Evolutionary conservation across 2,113 vertebrate species (phyloP), one percentile per base, ranked within the genome.

Genomic region (Leucoraja erinaceus): DNA sequence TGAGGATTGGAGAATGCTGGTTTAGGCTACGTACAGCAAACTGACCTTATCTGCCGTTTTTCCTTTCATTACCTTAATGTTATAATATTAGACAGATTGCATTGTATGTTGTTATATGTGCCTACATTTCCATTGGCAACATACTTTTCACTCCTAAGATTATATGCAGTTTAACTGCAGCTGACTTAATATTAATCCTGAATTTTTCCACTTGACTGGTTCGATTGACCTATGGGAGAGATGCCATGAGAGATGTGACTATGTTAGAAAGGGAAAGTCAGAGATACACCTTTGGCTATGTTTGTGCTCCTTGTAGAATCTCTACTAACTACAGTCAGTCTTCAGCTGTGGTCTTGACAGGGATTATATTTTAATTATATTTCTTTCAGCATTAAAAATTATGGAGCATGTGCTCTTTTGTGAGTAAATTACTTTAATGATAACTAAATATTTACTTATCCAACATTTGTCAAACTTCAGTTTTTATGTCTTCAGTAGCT

Each of bases 371-470:
- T 47, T 83, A 83, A 83, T 54, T 28, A 9, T 28, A 59, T 83
- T 54, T 59, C 56, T 83, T 77, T 14, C 22, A 83, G 59, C 79
- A 83, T 83, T 83, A 83, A 56, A 59, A 22, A 59, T 10, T 28
- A 20, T 54, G 22, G 22, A 83, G 79, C 79, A 25, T 22, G 25
- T 59, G 54, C 54, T 83, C 47, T 59, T 59, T 83, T 59, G 22
- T 83, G 54, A 59, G 79, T 83, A 83, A 83, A 83, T 83, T 83
- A 56, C 79, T 59, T 28, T 83, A 56, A 63, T n/a, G 28, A 16
- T 63, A 10, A 88, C 59, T 63, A 88, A 88, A 66, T 63, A 88
- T 88, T 88, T 63, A 66, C 59, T 88, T 88, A 31, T 12, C 28
- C 28, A 86, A 86, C 56, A 63, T 59, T 47, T 59, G 61, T 63